Evolutionary conservation across 2,797 vertebrate species (phyloP).

Genomic region (Otolemur crassicaudatus): DNA sequence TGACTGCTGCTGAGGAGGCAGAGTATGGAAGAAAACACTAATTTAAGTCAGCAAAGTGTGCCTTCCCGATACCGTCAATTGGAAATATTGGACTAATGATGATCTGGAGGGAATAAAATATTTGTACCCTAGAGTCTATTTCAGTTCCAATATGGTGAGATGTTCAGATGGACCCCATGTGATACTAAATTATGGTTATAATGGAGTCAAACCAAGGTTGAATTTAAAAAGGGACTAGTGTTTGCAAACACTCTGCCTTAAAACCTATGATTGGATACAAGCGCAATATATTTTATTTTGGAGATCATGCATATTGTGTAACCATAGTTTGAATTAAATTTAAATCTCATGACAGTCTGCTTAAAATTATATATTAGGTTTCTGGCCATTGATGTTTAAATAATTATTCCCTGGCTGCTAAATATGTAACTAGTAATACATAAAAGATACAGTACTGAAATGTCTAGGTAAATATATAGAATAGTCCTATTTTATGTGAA

Average conservation of each 20-base stretch:
- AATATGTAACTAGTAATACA: constrained; percentile 38
- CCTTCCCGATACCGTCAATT: not conserved
- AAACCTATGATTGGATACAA: constrained; percentile 1
- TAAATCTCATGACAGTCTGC: not conserved
- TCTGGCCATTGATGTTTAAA: constrained; percentile 9
- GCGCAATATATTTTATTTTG: constrained; percentile 53
- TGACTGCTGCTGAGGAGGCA: not conserved
- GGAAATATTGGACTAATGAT: not conserved
- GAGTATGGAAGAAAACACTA: not conserved
- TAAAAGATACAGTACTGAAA: not conserved
- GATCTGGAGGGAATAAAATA: not conserved
- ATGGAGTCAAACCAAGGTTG: not conserved
- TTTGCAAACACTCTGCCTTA: not conserved
- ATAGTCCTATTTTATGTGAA: constrained; percentile 42
- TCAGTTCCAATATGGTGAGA: not conserved
- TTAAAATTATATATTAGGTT: constrained; percentile 52
- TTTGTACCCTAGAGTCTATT: not conserved
- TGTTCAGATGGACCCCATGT: not conserved
- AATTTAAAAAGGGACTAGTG: not conserved
- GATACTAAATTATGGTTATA: not conserved
- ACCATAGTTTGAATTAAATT: constrained; percentile 48
- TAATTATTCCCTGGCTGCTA: constrained; percentile 4
- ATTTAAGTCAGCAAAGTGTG: not conserved
- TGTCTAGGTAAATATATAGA: not conserved
- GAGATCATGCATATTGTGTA: not conserved